Evolutionary conservation across 2,113 vertebrate genomes (phyloP), one percentile per base, ranked within the genome.

Genomic region (Oreotrochilus melanogaster): DNA sequence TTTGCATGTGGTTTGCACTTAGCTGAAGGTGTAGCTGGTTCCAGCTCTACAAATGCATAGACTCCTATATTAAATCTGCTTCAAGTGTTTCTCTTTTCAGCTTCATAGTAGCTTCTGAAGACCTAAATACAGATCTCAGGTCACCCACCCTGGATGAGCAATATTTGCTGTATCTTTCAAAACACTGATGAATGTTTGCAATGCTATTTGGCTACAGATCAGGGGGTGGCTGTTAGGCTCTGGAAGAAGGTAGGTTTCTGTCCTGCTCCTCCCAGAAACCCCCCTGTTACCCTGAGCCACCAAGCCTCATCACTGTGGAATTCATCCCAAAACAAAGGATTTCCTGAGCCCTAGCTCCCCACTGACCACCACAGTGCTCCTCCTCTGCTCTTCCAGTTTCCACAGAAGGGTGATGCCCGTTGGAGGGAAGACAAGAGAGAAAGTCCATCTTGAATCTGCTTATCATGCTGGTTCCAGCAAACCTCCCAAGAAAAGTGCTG

Each of bases 121-220:
- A 65, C n/a, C 62, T 64, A 2, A 2, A 27, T 18, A 4, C 12
- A 31, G 25, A 54, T 43, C 7, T 74, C 0, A 0, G 33, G 4
- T 67, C 69, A 67, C 28, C 56, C 4, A 6, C 15, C 31, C 48
- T 39, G 35, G 25, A 33, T 43, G 23, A 43, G 7, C 62, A 33
- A 15, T 28, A 48, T 8, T 76, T 5, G 64, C 83, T 69, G 39
- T 18, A 30, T 14, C 16, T 42, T 47, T 48, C 47, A 5, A 5
- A 10, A 27, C 10, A 21, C 0, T 18, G 58, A 31, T 7, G 31
- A 83, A 47, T 9, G 8, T 18, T 45, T 47, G 50, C 54, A 79
- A 8, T 11, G 30, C 18, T 57, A 3, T 42, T 67, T 64, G 13
- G 31, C 42, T 18, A 4, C 28, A 30, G 43, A 23, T 28, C 11